These are phyloP conservation scores for Parambassis ranga DNA, from an alignment of 2,797 vertebrate genomes.

Conservation along the genomic window DNA sequence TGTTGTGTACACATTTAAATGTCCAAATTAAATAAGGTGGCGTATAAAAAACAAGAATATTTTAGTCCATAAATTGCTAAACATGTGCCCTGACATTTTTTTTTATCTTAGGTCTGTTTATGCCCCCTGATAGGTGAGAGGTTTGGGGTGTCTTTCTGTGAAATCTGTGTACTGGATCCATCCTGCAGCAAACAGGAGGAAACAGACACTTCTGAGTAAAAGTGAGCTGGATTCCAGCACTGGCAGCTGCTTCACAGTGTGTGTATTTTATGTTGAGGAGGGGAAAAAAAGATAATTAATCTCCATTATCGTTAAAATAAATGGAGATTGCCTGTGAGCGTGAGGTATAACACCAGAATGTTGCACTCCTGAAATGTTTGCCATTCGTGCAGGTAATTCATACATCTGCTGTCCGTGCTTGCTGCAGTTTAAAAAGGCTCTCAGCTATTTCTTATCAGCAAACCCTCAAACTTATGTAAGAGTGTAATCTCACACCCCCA, in stretches of 20 bases:
- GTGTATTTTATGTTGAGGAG: slow-evolving; percentile 29
- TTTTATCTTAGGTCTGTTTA: background rate
- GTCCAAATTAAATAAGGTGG: slow-evolving; percentile 57
- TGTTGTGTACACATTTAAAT: slow-evolving; percentile 59
- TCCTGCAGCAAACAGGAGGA: background rate
- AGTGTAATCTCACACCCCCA: slow-evolving; percentile 39
- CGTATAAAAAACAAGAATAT: slow-evolving; percentile 27
- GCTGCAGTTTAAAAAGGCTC: background rate
- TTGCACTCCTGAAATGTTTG: slow-evolving; percentile 5
- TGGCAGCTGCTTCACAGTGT: slow-evolving; percentile 15
- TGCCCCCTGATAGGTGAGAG: background rate
- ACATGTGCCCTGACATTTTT: no score
- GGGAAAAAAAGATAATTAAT: slow-evolving; percentile 38
- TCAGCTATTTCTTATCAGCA: slow-evolving; percentile 15
- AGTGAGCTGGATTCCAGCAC: slow-evolving; percentile 12
- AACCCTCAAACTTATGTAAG: slow-evolving; percentile 53
- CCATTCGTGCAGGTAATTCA: background rate
- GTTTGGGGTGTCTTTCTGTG: no score
- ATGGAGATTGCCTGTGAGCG: background rate
- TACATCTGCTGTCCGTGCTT: background rate
- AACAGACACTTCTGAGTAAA: slow-evolving; percentile 6
- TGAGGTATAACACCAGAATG: background rate
- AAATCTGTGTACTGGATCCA: slow-evolving; percentile 2
- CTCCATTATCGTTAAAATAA: slow-evolving; percentile 20
- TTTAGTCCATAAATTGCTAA: background rate